These are phyloP conservation scores for Stylophora pistillata DNA, from an alignment of 64 coral and sea anemone genomes.

Conservation along the genomic window DNA sequence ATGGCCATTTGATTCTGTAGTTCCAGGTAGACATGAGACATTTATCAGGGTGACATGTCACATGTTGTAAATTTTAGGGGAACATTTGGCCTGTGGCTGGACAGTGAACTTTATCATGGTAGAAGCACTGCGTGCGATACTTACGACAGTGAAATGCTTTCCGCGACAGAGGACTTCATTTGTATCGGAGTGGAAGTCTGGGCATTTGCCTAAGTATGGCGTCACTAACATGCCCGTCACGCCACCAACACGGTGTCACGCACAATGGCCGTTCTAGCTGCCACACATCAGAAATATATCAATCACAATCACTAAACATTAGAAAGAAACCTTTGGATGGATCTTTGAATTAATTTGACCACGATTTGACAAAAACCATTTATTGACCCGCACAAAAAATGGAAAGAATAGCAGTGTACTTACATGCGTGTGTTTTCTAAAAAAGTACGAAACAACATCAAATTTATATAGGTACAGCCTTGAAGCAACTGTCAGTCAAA, in stretches of 20 bases:
- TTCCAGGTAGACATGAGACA: not conserved
- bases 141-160: constrained; percentile 87
- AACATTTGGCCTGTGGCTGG: constrained; percentile 85
- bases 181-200: constrained; percentile 78
- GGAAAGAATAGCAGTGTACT: too few relatives aligned
- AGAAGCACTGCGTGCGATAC: constrained; percentile 89
- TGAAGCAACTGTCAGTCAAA: too few relatives aligned
- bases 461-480: too few relatives aligned
- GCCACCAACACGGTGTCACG: not conserved
- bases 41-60: not conserved
- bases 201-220: constrained; percentile 62
- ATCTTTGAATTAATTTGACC: too few relatives aligned
- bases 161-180: constrained; percentile 74
- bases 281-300: too few relatives aligned
- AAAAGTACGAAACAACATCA: too few relatives aligned
- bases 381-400: too few relatives aligned
- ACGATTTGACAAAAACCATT: too few relatives aligned
- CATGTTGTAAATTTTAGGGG: constrained; percentile 58
- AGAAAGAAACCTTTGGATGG: too few relatives aligned
- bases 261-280: not conserved
- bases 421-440: too few relatives aligned
- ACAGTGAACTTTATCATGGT: constrained; percentile 78
- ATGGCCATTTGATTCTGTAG: too few relatives aligned
- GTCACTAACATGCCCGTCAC: not conserved
- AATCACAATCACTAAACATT: too few relatives aligned